Conservation (phyloP, 2,797 vertebrate species). For the Harpagifer antarcticus region DNA sequence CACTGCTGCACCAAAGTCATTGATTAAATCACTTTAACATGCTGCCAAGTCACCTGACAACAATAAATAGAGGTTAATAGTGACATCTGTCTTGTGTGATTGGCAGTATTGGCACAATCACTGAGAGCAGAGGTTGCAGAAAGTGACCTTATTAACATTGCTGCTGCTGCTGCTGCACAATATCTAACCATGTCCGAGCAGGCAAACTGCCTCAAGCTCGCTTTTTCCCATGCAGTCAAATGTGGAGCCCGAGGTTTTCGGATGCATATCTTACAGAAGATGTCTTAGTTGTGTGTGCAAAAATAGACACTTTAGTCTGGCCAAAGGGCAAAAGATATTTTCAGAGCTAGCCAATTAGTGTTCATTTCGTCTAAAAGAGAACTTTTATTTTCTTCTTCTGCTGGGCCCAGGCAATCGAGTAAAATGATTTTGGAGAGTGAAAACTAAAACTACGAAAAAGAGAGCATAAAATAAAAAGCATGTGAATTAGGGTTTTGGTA, state of each 20-base stretch:
- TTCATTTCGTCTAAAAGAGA: neutral
- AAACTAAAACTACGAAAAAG: neutral
- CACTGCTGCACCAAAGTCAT: neutral
- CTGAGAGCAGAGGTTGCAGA: neutral
- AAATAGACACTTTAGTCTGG: conserved; percentile 2
- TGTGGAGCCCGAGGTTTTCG: neutral
- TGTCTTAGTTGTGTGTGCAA: neutral
- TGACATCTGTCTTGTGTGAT: neutral
- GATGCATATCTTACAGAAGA: conserved; percentile 2
- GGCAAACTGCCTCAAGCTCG: conserved; percentile 1
- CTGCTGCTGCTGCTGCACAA: conserved; percentile 6
- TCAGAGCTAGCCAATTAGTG: conserved; percentile 1
- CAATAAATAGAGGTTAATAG: conserved; percentile 4
- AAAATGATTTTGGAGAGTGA: too few species aligned
- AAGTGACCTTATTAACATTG: neutral
- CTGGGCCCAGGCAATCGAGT: neutral
- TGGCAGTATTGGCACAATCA: conserved; percentile 2
- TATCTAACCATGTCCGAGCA: neutral
- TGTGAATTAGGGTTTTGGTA: neutral
- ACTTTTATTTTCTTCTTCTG: conserved; percentile 15
- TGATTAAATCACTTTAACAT: conserved; percentile 11
- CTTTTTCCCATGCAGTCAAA: conserved; percentile 7
- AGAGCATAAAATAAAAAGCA: conserved; percentile 8
- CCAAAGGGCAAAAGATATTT: conserved; percentile 10
- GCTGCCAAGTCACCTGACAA: conserved; percentile 13